Percentiles rank a stretch among this genome's conserved stretches.
phyloP scores from a whole-genome alignment of 2,888 invertebrate genomes.

The Hemaris fuciformis region DNA sequence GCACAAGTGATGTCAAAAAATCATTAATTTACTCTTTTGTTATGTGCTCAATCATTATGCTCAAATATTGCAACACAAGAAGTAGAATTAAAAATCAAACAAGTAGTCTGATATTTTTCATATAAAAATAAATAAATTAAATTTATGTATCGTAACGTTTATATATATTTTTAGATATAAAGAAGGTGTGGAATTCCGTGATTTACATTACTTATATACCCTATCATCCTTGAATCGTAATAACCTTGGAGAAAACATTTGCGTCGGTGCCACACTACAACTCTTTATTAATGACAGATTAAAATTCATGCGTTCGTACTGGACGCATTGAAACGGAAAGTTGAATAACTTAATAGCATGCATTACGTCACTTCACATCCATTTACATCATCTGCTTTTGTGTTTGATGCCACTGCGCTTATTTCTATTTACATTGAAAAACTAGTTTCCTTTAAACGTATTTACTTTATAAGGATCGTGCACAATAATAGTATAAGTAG shows the following conservation, averaged over 20 bases:
- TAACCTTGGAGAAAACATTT: slow-evolving; percentile 15
- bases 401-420: neutral
- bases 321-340: slow-evolving; percentile 11
- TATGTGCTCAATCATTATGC: neutral
- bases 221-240: neutral
- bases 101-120: neutral
- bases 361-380: neutral
- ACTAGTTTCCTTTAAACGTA: slow-evolving; percentile 6
- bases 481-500: neutral
- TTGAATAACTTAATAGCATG: neutral
- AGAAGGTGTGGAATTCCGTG: neutral
- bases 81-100: neutral
- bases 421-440: neutral
- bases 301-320: slow-evolving; percentile 1
- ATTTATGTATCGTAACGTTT: neutral
- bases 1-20: too few species aligned
- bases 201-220: neutral
- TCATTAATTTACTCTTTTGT: neutral
- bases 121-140: too few species aligned
- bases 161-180: neutral
- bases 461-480: neutral
- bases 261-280: neutral
- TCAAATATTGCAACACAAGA: neutral
- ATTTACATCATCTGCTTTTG: slow-evolving; percentile 8
- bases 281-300: slow-evolving; percentile 4